A percentile compares a stretch with the other conserved stretches of the same genome.
Conservation (phyloP, 2,888 invertebrate genomes). For the Chloroclystis v-ata region DNA sequence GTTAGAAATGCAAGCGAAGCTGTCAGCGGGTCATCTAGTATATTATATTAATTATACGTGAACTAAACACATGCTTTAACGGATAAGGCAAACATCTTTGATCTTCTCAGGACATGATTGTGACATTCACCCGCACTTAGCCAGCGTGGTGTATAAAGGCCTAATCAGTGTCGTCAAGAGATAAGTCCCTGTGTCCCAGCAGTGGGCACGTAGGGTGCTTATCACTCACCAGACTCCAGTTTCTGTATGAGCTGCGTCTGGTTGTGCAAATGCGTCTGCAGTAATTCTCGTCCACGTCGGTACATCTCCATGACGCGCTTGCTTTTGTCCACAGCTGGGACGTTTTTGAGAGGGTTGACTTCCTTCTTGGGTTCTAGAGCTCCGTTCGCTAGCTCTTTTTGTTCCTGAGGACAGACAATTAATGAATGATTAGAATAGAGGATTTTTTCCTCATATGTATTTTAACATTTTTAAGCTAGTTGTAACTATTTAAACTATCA, state of each 20-base stretch:
- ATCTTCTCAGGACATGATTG: not conserved
- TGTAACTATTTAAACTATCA: too few species aligned
- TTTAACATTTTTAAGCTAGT: too few species aligned
- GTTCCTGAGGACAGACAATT: conserved; percentile 30
- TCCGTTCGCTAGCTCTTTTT: conserved; percentile 48
- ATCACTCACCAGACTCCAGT: conserved; percentile 82
- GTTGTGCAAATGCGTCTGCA: conserved; percentile 93
- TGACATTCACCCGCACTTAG: too few species aligned
- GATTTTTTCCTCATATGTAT: too few species aligned
- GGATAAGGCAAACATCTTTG: too few species aligned
- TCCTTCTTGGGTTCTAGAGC: conserved; percentile 46
- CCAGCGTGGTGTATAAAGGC: not conserved
- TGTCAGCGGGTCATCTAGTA: too few species aligned
- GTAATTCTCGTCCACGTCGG: conserved; percentile 89
- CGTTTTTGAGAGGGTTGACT: conserved; percentile 24
- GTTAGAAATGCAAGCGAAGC: too few species aligned
- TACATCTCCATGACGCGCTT: conserved; percentile 89
- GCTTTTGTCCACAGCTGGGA: conserved; percentile 34
- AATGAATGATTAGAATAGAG: too few species aligned
- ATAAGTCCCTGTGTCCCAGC: too few species aligned
- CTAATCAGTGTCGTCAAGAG: too few species aligned
- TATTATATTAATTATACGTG: not conserved
- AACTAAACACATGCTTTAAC: not conserved
- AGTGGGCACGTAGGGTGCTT: not conserved
- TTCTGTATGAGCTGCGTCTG: conserved; percentile 90